A percentile compares a stretch with the other conserved stretches of the same genome.
These are phyloP conservation scores for Eidolon dupreanum DNA, from an alignment of 2,797 vertebrate genomes.

Conservation along the genomic window DNA sequence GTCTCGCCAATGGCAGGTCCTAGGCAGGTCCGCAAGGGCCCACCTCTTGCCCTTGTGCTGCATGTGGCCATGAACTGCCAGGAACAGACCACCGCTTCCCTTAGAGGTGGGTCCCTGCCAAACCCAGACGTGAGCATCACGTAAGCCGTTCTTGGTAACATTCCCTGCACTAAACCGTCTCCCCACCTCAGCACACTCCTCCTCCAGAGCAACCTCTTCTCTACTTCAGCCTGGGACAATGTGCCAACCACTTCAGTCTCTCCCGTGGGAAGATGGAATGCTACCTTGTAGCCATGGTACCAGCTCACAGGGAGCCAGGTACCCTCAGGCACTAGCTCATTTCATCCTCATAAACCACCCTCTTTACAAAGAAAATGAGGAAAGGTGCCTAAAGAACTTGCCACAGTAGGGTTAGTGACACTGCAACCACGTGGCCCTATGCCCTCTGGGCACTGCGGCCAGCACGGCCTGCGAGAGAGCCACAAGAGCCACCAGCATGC, in stretches of 20 bases:
- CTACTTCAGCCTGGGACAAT: not conserved
- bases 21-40: too few relatives aligned
- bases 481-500: fast-evolving
- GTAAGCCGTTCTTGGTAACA: fast-evolving
- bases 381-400: not conserved
- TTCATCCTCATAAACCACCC: not conserved
- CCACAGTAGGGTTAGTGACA: not conserved
- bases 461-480: not conserved
- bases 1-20: fast-evolving
- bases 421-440: not conserved
- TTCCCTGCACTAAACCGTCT: not conserved
- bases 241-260: not conserved
- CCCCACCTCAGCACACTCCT: not conserved
- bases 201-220: not conserved
- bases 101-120: fast-evolving
- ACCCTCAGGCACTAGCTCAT: not conserved
- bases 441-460: fast-evolving
- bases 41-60: not conserved
- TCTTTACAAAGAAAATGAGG: not conserved
- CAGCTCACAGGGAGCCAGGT: too few relatives aligned
- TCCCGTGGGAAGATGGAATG: not conserved
- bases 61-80: fast-evolving
- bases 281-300: too few relatives aligned
- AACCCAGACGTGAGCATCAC: not conserved
- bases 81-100: not conserved